Evolutionary conservation across 2,888 invertebrate genomes (phyloP).

Genomic region (Dorcus hopei): DNA sequence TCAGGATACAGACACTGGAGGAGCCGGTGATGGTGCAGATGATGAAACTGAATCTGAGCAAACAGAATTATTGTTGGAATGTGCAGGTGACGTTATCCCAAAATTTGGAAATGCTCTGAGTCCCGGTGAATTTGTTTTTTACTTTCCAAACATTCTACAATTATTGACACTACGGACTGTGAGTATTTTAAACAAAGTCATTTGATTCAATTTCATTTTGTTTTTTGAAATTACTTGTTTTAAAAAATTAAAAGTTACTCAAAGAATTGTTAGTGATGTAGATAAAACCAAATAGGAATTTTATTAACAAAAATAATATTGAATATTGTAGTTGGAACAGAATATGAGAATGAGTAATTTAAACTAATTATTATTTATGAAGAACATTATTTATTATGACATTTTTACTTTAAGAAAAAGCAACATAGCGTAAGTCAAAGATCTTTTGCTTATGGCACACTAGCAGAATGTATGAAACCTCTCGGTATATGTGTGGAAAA

Average conservation of each 20-base stretch:
- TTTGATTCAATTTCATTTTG: too few relatives aligned
- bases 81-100: conserved; percentile 72
- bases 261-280: neutral
- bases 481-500: conserved; percentile 55
- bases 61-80: conserved; percentile 70
- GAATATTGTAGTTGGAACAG: neutral
- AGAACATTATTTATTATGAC: too few relatives aligned
- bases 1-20: conserved; percentile 53
- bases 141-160: conserved; percentile 63
- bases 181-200: conserved; percentile 29
- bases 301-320: neutral
- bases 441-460: conserved; percentile 69
- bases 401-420: conserved; percentile 55
- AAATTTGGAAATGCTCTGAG: conserved; percentile 63
- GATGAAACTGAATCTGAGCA: conserved; percentile 67
- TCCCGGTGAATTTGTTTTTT: conserved; percentile 64
- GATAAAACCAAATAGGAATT: neutral
- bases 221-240: neutral
- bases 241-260: neutral
- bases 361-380: neutral
- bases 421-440: conserved; percentile 63
- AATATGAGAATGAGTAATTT: neutral
- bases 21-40: conserved; percentile 39
- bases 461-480: conserved; percentile 69
- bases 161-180: conserved; percentile 65